phyloP scores from a whole-genome alignment of 2,888 invertebrate species.

The Sclerodermus sp. region DNA sequence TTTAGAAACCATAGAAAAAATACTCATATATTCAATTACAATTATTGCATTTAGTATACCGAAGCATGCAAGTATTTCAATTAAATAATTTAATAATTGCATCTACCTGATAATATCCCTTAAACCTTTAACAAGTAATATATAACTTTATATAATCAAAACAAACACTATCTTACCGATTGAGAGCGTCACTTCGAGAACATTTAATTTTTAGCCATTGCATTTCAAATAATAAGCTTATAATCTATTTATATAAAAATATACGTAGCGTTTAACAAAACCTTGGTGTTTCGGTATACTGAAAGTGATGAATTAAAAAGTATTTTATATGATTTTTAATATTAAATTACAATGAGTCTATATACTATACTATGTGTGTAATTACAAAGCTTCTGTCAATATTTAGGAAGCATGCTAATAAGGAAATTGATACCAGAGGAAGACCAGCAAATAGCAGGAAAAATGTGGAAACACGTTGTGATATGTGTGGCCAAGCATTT shows the following conservation, averaged over 20 bases:
- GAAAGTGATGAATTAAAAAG: no score
- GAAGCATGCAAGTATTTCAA: not conserved
- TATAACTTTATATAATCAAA: constrained; percentile 4
- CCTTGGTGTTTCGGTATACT: no score
- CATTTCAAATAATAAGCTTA: no score
- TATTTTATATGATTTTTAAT: constrained; percentile 6
- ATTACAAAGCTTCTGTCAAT: no score
- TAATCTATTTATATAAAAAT: no score
- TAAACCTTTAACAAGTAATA: not conserved
- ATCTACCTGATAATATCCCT: not conserved
- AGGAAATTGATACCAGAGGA: constrained; percentile 61
- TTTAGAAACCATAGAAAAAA: no score
- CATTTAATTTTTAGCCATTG: constrained; percentile 7
- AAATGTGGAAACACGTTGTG: constrained; percentile 60
- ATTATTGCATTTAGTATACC: no score
- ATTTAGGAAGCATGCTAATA: constrained; percentile 69
- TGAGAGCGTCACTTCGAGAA: no score
- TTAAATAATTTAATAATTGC: not conserved
- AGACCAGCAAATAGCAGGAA: constrained; percentile 30
- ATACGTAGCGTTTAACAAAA: no score
- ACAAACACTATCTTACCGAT: constrained; percentile 13
- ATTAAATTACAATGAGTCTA: no score
- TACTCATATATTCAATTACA: no score
- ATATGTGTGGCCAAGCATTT: constrained; percentile 65
- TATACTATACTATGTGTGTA: no score